A percentile compares a stretch with the other conserved stretches of the same genome.
Conservation (phyloP, 1,140 invertebrate genomes). For the Euwallacea fornicatus region DNA sequence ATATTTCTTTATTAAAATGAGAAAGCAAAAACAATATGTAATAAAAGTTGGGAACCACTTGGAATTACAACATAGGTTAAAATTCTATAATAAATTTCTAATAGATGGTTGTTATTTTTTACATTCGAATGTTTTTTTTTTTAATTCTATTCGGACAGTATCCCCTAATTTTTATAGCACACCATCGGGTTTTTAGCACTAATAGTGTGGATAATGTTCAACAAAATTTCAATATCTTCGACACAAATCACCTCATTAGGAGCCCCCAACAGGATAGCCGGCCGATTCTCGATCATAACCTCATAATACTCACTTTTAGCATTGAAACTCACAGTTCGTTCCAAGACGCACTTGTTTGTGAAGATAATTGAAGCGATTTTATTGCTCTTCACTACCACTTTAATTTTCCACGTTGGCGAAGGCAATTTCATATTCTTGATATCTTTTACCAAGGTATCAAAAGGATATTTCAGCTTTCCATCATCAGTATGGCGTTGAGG, state of each 20-base stretch:
- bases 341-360: conserved; percentile 38
- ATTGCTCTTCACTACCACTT: conserved; percentile 38
- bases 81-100: too few species aligned
- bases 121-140: too few species aligned
- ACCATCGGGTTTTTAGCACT: conserved; percentile 37
- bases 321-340: conserved; percentile 39
- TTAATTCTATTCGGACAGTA: too few species aligned
- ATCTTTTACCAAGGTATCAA: conserved; percentile 39
- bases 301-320: conserved; percentile 37
- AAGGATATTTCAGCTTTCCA: conserved; percentile 37
- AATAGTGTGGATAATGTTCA: conserved; percentile 38
- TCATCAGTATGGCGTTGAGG: conserved; percentile 24
- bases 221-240: conserved; percentile 39
- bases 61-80: too few species aligned
- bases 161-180: conserved; percentile 33
- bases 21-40: too few species aligned
- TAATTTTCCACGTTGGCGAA: conserved; percentile 42
- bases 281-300: conserved; percentile 38
- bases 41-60: too few species aligned
- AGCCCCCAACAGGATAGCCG: conserved; percentile 37
- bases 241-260: conserved; percentile 24
- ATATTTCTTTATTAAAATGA: too few species aligned
- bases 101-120: too few species aligned
- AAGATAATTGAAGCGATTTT: conserved; percentile 40
- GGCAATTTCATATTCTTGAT: conserved; percentile 42